Base-by-base conservation (phyloP, 2,113 vertebrate species). In the Nycticebus coucang region DNA sequence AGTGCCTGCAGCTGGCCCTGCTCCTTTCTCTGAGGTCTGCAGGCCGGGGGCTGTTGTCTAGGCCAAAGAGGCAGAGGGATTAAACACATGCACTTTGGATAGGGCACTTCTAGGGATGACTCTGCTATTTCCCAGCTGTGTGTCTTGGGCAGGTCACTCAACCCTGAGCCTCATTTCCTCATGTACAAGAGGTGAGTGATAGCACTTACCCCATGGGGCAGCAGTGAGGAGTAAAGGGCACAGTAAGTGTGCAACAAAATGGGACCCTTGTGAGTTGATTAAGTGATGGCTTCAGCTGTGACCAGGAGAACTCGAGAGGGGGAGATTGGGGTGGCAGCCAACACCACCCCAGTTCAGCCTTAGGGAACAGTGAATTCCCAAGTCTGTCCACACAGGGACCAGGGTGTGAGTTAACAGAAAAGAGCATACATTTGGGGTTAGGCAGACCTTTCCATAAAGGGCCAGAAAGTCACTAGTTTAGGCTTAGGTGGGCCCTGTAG, bases 81-180 rank as follows among this genome's bases (percentile, higher is more conserved):
- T 1, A 37, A 24, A 64, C 18, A 6, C n/a, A 0, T 0, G 8
- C 0, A 2, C 15, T 33, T 14, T 7, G 41, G 33, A 8, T 2
- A 15, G 68, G 79, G 41, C n/a, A 6, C 13, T 14, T 59, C 55
- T 59, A 12, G 35, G 50, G 35, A 74, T 35, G 68, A 26, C 37
- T 28, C 53, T 24, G 0, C 69, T 21, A 0, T 14, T 26, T 62
- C n/a, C 68, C 57, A 71, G 83, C 91, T 64, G 60, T 88, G 74
- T 86, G 82, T 85, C 62, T 53, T 4, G 1, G 81, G 82, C 57
- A 79, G 69, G 87, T 68, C 22, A 37, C 50, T 69, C 26, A 24
- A 17, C 88, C 91, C 91, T 64, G 94, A 91, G 57, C n/a, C 26
- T 64, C 66, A 11, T 59, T 5, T 71, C 50, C 35, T 92, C 50